Evolutionary conservation across 2,888 invertebrate genomes (phyloP).

Genomic region (Thera obeliscata): DNA sequence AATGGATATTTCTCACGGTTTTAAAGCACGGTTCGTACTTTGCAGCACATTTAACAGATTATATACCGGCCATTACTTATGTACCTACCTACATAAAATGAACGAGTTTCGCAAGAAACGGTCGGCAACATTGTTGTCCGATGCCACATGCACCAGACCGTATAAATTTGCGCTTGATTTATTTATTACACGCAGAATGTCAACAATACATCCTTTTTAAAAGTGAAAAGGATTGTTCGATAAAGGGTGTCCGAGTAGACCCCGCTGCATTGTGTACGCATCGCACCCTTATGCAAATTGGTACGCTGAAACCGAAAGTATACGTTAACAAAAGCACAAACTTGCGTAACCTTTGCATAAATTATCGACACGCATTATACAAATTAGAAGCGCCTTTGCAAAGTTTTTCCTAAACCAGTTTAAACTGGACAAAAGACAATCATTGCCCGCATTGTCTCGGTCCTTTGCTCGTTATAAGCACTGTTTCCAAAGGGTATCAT

Average conservation of each 20-base stretch:
- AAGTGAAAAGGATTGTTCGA: slow-evolving; percentile 77
- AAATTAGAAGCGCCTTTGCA: slow-evolving; percentile 70
- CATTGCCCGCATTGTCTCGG: slow-evolving; percentile 59
- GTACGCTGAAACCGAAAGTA: slow-evolving; percentile 81
- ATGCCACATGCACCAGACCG: slow-evolving; percentile 64
- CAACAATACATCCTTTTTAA: slow-evolving; percentile 78
- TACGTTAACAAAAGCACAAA: slow-evolving; percentile 60
- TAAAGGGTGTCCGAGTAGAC: slow-evolving; percentile 66
- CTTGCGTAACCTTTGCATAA: slow-evolving; percentile 78
- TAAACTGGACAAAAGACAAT: slow-evolving; percentile 62
- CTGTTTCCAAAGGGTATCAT: slow-evolving; percentile 60
- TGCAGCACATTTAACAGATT: slow-evolving; percentile 45
- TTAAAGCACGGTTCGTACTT: slow-evolving; percentile 37
- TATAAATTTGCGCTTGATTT: slow-evolving; percentile 79
- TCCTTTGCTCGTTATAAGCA: slow-evolving; percentile 44
- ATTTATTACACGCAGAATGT: slow-evolving; percentile 79
- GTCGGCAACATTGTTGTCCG: slow-evolving; percentile 67
- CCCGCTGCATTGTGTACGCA: slow-evolving; percentile 56
- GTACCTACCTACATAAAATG: slow-evolving; percentile 40
- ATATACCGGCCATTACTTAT: slow-evolving; percentile 52
- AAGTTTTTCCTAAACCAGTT: slow-evolving; percentile 57
- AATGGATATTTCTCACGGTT: slow-evolving; percentile 52
- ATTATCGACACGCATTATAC: slow-evolving; percentile 79
- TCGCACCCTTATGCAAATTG: slow-evolving; percentile 78
- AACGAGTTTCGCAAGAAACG: slow-evolving; percentile 51